Evolutionary conservation across 2,113 vertebrate genomes (phyloP).

Genomic region (Barnardius zonarius): DNA sequence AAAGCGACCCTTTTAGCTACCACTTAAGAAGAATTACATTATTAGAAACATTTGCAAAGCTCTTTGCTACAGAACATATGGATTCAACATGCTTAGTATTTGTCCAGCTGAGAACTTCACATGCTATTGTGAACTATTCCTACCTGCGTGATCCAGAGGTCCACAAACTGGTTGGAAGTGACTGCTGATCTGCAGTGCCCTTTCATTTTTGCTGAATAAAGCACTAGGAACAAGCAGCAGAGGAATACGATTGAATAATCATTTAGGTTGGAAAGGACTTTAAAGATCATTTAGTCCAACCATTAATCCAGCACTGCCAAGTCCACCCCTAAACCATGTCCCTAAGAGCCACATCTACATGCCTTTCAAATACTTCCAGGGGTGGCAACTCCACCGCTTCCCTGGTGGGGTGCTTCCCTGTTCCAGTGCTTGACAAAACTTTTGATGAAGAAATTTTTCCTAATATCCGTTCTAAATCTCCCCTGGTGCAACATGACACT

Average conservation of each 20-base stretch:
- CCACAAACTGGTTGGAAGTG: neutral
- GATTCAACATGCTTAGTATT: slow-evolving; percentile 13
- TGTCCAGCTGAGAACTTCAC: slow-evolving; percentile 2
- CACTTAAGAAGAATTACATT: neutral
- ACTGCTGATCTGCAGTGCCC: neutral
- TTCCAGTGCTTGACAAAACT: neutral
- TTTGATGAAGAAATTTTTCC: neutral
- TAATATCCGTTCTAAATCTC: neutral
- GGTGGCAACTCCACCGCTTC: neutral
- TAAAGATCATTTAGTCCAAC: neutral
- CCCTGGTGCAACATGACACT: neutral
- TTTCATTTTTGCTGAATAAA: neutral
- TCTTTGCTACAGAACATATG: neutral
- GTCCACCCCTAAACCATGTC: neutral
- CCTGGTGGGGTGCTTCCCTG: neutral
- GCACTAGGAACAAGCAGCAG: neutral
- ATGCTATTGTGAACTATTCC: neutral
- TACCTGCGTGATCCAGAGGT: neutral
- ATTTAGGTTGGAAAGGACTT: neutral
- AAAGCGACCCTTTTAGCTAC: neutral
- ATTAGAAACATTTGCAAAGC: slow-evolving; percentile 12
- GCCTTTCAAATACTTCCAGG: neutral
- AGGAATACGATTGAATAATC: neutral
- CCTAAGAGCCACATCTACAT: neutral
- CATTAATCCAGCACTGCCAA: neutral